Conservation (phyloP, 2,888 invertebrate species). For the Agonopterix heracliana region DNA sequence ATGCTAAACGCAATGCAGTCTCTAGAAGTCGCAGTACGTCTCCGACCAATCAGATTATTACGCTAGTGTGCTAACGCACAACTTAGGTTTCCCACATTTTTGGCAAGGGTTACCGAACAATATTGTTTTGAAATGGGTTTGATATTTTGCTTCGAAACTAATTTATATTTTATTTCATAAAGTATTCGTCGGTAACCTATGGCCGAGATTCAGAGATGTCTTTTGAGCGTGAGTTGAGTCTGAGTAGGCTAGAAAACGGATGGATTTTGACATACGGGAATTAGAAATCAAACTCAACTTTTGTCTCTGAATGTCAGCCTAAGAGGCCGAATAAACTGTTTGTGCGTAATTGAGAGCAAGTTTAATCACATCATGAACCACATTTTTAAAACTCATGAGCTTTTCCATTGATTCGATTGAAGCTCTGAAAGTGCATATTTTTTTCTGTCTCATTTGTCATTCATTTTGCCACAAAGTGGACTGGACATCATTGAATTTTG, state of each 20-base stretch:
- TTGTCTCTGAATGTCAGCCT: too few relatives aligned
- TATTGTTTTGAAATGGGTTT: constrained; percentile 25
- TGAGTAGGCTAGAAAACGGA: too few relatives aligned
- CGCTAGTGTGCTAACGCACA: constrained; percentile 74
- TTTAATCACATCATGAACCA: constrained; percentile 48
- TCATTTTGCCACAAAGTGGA: constrained; percentile 3
- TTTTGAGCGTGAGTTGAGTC: too few relatives aligned
- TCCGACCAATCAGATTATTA: constrained; percentile 66
- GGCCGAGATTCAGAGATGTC: too few relatives aligned
- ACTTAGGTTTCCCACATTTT: constrained; percentile 45
- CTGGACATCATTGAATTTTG: constrained; percentile 6
- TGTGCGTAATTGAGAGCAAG: constrained; percentile 54
- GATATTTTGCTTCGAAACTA: not conserved
- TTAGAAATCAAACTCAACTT: too few relatives aligned
- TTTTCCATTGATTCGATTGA: constrained; percentile 39
- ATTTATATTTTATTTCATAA: constrained; percentile 13
- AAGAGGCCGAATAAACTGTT: constrained; percentile 40
- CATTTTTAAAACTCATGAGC: constrained; percentile 32
- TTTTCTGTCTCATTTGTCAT: constrained; percentile 22
- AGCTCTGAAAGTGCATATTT: constrained; percentile 17
- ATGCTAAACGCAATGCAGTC: constrained; percentile 84
- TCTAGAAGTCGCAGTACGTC: constrained; percentile 73
- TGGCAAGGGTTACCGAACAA: constrained; percentile 60
- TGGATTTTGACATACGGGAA: too few relatives aligned
- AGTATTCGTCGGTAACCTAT: constrained; percentile 56